Base-by-base conservation (phyloP, 2,888 invertebrate genomes). In the Hypselothyrea guttata region DNA sequence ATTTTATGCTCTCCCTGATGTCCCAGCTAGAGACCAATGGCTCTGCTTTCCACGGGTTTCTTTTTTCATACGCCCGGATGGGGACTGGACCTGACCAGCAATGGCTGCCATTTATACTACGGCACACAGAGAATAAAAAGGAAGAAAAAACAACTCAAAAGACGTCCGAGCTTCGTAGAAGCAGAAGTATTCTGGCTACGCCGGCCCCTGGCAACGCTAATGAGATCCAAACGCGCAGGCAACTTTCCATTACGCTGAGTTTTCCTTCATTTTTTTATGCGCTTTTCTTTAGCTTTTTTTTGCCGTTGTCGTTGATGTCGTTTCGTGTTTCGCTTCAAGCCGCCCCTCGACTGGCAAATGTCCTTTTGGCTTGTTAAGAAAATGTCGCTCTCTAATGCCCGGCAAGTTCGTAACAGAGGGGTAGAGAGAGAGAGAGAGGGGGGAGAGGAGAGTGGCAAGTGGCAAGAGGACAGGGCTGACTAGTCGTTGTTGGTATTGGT, bases 311-410 rank as follows among this genome's bases (percentile, higher is more conserved):
- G 28, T 61, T 75, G 71, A 73, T 71, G 73, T 68, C 64, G 66
- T 73, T 81, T 70, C 60, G 44, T 62, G 54, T 47, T 49, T 57
- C 42, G n/a, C n/a, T n/a, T n/a, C n/a, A n/a, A n/a, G n/a, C n/a
- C n/a, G n/a, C 35, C 64, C 60, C 61, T 63, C 69, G 68, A 73
- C 42, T 67, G 67, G 65, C 65, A 75, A 71, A 83, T 84, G 83
- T 85, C 81, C 84, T 71, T 81, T 78, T 72, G 81, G 78, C 78
- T 83, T 81, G 81, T 81, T 76, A 84, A 75, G 79, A 84, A 78
- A 78, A 81, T 78, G 77, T 82, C 83, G 76, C 67, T 78, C 78
- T 81, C 77, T 84, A 86, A 84, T 79, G 86, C 84, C 54, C 55
- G 53, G 44, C 64, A 65, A 59, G 58, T 54, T 41, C 53, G 47